Conservation (phyloP, 2,113 vertebrate species). For the Bettongia penicillata region DNA sequence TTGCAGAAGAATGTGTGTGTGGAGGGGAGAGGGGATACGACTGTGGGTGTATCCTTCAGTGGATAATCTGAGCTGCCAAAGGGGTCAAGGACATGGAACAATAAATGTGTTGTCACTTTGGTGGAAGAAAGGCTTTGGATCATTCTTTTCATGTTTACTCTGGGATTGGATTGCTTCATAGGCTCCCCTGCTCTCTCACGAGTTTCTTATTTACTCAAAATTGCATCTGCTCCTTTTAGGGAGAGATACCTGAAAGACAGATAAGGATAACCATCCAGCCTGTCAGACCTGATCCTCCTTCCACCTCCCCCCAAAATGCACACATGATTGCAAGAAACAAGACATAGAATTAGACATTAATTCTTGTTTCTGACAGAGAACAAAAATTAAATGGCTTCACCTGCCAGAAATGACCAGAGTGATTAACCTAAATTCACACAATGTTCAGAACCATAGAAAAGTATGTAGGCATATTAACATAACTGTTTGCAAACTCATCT, state of each 20-base stretch:
- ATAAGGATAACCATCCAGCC: slow-evolving; percentile 62
- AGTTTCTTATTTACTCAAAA: slow-evolving; percentile 55
- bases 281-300: not conserved
- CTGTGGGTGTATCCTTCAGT: not conserved
- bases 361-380: slow-evolving; percentile 67
- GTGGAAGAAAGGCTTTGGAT: not conserved
- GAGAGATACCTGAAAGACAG: slow-evolving; percentile 75
- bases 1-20: not conserved
- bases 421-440: slow-evolving; percentile 77
- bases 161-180: not conserved
- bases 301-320: not conserved
- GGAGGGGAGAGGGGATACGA: not conserved
- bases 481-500: slow-evolving; percentile 77
- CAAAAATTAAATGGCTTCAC: slow-evolving; percentile 60
- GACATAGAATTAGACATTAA: slow-evolving; percentile 58
- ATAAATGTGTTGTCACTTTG: not conserved
- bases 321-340: slow-evolving; percentile 20
- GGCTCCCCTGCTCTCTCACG: slow-evolving; percentile 14
- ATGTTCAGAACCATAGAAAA: slow-evolving; percentile 67
- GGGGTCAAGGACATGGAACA: slow-evolving; percentile 35
- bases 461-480: slow-evolving; percentile 80
- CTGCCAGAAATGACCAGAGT: slow-evolving; percentile 70
- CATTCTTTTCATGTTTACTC: slow-evolving; percentile 39
- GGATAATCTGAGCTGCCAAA: not conserved
- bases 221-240: slow-evolving; percentile 42